These are phyloP conservation scores for Drosophila jambulina DNA, from an alignment of 1,140 invertebrate genomes.

Conservation along the genomic window DNA sequence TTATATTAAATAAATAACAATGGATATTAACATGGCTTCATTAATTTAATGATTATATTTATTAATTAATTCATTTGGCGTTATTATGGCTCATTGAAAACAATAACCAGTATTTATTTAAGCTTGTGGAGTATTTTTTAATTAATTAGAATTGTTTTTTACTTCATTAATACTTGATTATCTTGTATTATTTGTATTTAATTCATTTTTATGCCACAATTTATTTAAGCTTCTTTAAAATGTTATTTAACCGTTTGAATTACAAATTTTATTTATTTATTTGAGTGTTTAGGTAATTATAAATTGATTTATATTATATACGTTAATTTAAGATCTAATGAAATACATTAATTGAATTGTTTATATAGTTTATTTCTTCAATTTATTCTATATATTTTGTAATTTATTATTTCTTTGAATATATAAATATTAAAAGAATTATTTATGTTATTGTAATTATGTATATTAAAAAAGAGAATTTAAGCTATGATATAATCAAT, in stretches of 20 bases:
- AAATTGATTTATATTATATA: too few relatives aligned
- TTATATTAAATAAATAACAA: constrained; percentile 1
- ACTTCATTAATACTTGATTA: not conserved
- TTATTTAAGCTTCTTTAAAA: not conserved
- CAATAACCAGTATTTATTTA: not conserved
- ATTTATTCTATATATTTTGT: too few relatives aligned
- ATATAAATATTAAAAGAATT: too few relatives aligned
- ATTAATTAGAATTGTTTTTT: not conserved
- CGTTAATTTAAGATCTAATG: too few relatives aligned
- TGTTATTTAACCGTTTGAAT: not conserved
- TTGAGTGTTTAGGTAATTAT: too few relatives aligned
- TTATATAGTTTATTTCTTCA: too few relatives aligned
- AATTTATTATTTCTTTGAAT: too few relatives aligned
- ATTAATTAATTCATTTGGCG: not conserved
- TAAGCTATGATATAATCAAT: too few relatives aligned
- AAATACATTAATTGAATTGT: too few relatives aligned
- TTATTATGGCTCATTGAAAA: not conserved
- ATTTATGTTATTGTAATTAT: too few relatives aligned
- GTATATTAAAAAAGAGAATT: too few relatives aligned
- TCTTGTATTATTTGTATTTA: not conserved
- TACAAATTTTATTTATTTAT: not conserved
- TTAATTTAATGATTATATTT: not conserved
- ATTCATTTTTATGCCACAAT: too few relatives aligned
- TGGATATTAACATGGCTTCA: not conserved
- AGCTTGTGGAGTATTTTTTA: not conserved